These are phyloP conservation scores for Agapornis canus DNA, from an alignment of 2,797 vertebrate genomes.

Conservation along the genomic window DNA sequence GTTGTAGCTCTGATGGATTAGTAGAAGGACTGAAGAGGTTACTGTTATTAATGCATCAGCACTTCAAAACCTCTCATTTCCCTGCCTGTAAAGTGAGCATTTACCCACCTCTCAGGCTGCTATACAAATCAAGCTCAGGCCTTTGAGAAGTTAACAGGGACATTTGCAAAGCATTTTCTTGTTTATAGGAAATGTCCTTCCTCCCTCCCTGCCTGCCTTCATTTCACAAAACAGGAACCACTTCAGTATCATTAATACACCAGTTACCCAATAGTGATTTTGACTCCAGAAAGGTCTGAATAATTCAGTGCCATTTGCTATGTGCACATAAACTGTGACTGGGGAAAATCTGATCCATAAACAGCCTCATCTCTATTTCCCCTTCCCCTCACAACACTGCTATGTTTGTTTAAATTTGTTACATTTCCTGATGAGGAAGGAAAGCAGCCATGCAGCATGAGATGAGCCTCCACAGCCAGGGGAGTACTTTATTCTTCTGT, in stretches of 20 bases:
- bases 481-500: background rate
- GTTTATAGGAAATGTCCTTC: background rate
- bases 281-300: background rate
- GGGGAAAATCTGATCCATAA: background rate
- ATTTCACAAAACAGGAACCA: background rate
- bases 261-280: background rate
- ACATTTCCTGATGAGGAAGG: background rate
- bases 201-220: too few species aligned
- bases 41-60: background rate
- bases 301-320: background rate
- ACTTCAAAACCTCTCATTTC: background rate
- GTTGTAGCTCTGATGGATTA: background rate
- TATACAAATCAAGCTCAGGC: background rate
- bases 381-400: background rate
- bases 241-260: background rate
- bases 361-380: background rate
- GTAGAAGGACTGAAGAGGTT: background rate
- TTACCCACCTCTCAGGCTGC: background rate
- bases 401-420: background rate
- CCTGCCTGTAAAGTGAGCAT: background rate
- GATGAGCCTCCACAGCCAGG: background rate
- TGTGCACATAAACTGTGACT: background rate
- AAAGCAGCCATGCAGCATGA: background rate
- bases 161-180: accelerated
- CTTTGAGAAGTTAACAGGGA: background rate